Conservation (phyloP, 2,888 invertebrate species). For the Ischnura elegans region DNA sequence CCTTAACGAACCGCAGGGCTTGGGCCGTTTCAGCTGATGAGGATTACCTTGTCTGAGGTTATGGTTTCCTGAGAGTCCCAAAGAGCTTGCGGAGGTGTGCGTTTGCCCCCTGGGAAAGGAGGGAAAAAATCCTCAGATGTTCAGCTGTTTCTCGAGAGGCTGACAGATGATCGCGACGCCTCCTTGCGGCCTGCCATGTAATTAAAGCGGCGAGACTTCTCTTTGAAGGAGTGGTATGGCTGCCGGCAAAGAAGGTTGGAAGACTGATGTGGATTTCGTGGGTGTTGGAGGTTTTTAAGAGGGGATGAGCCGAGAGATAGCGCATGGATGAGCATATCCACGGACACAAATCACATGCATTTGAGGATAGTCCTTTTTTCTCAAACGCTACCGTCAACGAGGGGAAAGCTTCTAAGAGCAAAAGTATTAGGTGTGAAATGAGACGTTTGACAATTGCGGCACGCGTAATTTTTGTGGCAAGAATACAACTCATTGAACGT, state of each 20-base stretch:
- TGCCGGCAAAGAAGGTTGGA: not conserved
- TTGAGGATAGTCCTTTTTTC: not conserved
- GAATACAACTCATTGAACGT: too few species aligned
- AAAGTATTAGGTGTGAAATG: too few species aligned
- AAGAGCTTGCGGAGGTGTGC: not conserved
- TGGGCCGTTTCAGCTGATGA: conserved; percentile 32
- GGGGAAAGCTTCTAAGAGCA: too few species aligned
- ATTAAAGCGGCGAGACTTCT: conserved; percentile 4
- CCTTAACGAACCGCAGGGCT: conserved; percentile 29
- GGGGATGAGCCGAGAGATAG: not conserved
- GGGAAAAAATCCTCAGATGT: conserved; percentile 20
- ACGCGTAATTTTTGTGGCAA: too few species aligned
- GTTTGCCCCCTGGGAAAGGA: not conserved
- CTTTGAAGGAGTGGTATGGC: conserved; percentile 4
- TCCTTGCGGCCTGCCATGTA: conserved; percentile 36
- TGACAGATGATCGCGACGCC: conserved; percentile 56
- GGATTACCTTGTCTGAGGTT: conserved; percentile 49
- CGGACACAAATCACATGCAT: not conserved
- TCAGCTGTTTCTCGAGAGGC: conserved; percentile 36
- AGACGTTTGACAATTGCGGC: too few species aligned
- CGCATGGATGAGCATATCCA: not conserved
- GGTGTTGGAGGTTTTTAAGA: not conserved
- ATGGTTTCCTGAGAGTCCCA: conserved; percentile 32
- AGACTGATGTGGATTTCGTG: not conserved
- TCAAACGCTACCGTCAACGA: too few species aligned